A percentile compares a stretch with the other conserved stretches of the same genome.
Conservation (phyloP, 2,113 vertebrate species). For the Brachionichthys hirsutus region DNA sequence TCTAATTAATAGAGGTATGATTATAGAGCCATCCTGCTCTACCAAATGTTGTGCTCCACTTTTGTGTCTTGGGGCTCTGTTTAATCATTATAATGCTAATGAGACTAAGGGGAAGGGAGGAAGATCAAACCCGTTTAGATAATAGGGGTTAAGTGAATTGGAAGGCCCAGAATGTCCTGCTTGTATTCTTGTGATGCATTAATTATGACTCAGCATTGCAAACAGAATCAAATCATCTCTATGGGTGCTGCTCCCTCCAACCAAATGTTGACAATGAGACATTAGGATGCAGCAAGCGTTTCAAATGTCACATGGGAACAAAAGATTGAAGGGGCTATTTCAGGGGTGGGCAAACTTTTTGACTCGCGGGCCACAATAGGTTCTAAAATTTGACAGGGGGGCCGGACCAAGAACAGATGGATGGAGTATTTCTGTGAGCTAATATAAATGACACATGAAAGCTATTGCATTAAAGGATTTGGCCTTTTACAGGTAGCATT, state of each 20-base stretch:
- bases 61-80: conserved; percentile 45
- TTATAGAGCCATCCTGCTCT: conserved; percentile 28
- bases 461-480: no score
- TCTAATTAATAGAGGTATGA: conserved; percentile 47
- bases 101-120: conserved; percentile 16
- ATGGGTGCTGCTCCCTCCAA: conserved; percentile 7
- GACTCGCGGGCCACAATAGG: no score
- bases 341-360: no score
- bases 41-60: conserved; percentile 39
- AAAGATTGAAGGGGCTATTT: conserved; percentile 16
- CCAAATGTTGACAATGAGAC: conserved; percentile 8
- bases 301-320: conserved; percentile 14
- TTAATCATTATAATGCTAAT: conserved; percentile 66
- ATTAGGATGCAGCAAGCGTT: conserved; percentile 11
- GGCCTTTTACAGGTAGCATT: no score
- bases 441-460: no score
- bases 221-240: conserved; percentile 13
- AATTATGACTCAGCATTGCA: conserved; percentile 26
- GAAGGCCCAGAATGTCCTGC: conserved; percentile 41
- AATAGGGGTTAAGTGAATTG: conserved; percentile 57
- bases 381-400: no score
- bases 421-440: no score
- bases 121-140: conserved; percentile 52
- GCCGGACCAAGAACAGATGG: no score
- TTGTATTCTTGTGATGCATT: conserved; percentile 30